Base-by-base conservation (phyloP, 1,140 invertebrate species). In the Aleiodes sp. region DNA sequence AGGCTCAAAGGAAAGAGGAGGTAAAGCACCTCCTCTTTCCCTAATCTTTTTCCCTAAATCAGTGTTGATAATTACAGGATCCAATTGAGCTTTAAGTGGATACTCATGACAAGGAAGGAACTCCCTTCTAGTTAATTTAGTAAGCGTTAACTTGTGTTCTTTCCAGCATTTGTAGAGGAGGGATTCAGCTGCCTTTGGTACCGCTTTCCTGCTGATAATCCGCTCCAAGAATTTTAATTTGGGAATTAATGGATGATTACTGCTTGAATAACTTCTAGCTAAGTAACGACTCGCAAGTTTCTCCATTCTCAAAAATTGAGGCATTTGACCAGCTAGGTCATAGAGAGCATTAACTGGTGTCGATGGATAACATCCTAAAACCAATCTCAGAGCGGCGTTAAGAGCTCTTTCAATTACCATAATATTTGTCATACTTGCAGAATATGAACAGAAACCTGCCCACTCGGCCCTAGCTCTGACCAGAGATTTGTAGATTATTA, bases 401-500 rank as follows among this genome's bases (percentile, higher is more conserved):
- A 73, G 70, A 2, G 62, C 43, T 4, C 4, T 46, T n/a, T 73
- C 70, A 4, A 75, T 26, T 24, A 52, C 37, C 26, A 35, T 33
- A 21, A 52, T 19, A 8, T 10, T 65, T 56, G 60, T 28, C 21
- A 12, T 24, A 41, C 39, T 24, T 35, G 68, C 43, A 9, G 68
- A 56, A 2, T 69, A n/a, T 21, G 52, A 46, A n/a, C 26, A 63
- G 10, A 70, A 24, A 16, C 9, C 12, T 21, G 52, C 71, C 71
- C 69, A 75, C 8, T 75, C 73, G 16, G 66, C 31, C 0, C 33
- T 66, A 2, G 74, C 59, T 69, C 71, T 66, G 7, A 70, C 71
- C 4, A 71, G 37, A 24, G 68, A 69, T 61, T 71, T 75, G 39
- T 73, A 75, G 3, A 73, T 28, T 4, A 56, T 65, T 14, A 73